Percentiles rank a stretch among this genome's conserved stretches.
Conservation (phyloP, 2,888 invertebrate genomes). For the Idaea straminata region DNA sequence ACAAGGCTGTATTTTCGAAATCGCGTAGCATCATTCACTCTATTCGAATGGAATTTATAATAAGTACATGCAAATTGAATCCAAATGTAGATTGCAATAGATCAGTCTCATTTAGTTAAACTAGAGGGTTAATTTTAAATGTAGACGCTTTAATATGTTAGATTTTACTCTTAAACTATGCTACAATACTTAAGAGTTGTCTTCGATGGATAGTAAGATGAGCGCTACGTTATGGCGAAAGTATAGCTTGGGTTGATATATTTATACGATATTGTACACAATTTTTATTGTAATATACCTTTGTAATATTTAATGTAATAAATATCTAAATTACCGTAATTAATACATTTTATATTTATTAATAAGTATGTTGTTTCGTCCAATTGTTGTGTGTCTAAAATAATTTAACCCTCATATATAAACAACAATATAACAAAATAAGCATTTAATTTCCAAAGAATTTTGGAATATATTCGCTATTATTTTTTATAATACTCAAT, state of each 20-base stretch:
- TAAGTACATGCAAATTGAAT: background rate
- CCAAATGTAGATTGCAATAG: background rate
- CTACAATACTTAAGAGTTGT: background rate
- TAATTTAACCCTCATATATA: background rate
- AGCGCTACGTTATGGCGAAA: background rate
- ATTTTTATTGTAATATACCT: constrained; percentile 26
- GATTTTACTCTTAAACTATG: background rate
- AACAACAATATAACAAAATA: background rate
- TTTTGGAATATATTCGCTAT: background rate
- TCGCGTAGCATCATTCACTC: background rate
- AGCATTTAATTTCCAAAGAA: background rate
- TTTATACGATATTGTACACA: background rate
- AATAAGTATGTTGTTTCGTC: constrained; percentile 2
- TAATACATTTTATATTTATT: constrained; percentile 3
- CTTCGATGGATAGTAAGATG: background rate
- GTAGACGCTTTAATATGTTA: background rate
- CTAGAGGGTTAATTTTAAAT: background rate
- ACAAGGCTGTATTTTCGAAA: constrained; percentile 1
- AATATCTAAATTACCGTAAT: background rate
- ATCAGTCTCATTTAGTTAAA: background rate
- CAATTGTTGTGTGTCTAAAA: background rate
- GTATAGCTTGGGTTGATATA: background rate
- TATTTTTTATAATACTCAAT: background rate
- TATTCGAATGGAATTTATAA: background rate
- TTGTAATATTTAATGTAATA: background rate